Evolutionary conservation across 2,113 vertebrate species (phyloP).

Genomic region (Toxostoma redivivum): DNA sequence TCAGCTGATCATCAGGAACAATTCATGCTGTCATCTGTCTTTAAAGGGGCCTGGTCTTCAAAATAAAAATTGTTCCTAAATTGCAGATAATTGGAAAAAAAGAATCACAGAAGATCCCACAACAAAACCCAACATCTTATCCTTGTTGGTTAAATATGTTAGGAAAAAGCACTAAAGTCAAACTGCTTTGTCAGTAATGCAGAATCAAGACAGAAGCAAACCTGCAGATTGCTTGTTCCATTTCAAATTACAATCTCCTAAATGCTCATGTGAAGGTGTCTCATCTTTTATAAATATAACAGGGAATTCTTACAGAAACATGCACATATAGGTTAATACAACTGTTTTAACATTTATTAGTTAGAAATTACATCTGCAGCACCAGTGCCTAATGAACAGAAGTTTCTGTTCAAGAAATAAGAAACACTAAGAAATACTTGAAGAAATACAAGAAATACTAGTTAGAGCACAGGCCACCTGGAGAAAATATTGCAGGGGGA

Average conservation of each 20-base stretch:
- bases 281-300: not conserved
- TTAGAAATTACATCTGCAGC: not conserved
- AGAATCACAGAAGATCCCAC: accelerated
- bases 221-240: not conserved
- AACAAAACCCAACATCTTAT: not conserved
- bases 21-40: not conserved
- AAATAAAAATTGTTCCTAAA: not conserved
- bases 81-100: not conserved
- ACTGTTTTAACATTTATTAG: not conserved
- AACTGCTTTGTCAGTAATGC: not conserved
- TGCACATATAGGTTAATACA: not conserved
- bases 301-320: not conserved
- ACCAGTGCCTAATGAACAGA: not conserved
- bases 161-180: not conserved
- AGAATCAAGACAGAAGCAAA: not conserved
- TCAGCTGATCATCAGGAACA: not conserved
- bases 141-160: not conserved
- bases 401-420: not conserved
- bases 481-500: not conserved
- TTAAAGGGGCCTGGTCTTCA: not conserved
- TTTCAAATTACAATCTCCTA: not conserved
- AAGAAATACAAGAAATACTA: too few species aligned
- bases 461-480: not conserved
- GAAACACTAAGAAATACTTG: too few species aligned
- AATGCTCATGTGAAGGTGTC: not conserved